A percentile compares a stretch with the other conserved stretches of the same genome.
Evolutionary conservation across 2,888 invertebrate genomes (phyloP).

Genomic region (Acronicta leporina): DNA sequence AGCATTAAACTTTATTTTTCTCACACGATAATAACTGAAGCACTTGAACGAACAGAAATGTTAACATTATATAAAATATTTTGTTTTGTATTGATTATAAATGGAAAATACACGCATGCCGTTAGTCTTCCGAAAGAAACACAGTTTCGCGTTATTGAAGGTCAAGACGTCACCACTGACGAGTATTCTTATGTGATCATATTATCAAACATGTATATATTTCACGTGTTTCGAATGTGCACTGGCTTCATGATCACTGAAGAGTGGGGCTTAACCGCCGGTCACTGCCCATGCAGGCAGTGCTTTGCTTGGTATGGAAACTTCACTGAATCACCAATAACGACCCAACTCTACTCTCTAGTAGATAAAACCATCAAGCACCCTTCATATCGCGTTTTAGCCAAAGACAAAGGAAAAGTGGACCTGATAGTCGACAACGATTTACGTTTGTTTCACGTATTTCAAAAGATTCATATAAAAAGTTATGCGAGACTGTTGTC

Average conservation of each 20-base stretch:
- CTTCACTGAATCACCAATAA: neutral
- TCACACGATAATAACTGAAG: too few species aligned
- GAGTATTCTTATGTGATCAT: slow-evolving; percentile 12
- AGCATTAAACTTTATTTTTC: too few species aligned
- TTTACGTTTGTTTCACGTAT: slow-evolving; percentile 6
- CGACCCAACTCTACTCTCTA: neutral
- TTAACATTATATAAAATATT: neutral
- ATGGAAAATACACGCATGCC: neutral
- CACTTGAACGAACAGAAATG: neutral
- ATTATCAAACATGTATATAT: neutral
- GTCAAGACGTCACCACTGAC: neutral
- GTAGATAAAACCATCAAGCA: slow-evolving; percentile 4
- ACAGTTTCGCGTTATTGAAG: neutral
- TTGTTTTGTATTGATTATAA: neutral
- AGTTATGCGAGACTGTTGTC: neutral
- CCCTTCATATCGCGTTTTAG: slow-evolving; percentile 1
- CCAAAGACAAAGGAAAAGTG: neutral
- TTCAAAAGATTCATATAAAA: neutral
- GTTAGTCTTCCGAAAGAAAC: neutral
- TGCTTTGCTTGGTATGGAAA: slow-evolving; percentile 6
- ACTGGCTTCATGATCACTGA: slow-evolving; percentile 8
- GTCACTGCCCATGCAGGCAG: neutral
- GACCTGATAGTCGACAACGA: slow-evolving; percentile 4
- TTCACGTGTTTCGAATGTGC: neutral
- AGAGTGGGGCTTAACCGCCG: slow-evolving; percentile 7